Evolutionary conservation across 2,888 invertebrate genomes (phyloP), one percentile per base, ranked within the genome.

Genomic region (Troilus luridus): DNA sequence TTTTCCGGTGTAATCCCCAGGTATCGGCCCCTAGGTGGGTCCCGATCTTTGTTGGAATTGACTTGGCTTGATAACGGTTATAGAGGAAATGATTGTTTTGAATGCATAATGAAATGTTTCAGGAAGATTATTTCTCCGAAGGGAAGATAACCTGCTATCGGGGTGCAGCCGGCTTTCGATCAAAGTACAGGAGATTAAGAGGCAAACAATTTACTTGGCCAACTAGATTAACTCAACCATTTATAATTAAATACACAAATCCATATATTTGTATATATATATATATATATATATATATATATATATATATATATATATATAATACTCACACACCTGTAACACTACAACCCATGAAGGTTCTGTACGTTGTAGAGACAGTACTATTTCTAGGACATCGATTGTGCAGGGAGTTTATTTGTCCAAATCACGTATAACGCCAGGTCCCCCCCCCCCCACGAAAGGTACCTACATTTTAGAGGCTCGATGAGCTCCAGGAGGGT

Each of bases 1-100:
- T 54, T 85, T 58, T 58, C 56, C 56, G 85, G 56, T 85, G 85
- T 85, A 85, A 85, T 85, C 85, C 56, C 12, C 72, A 77, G 72
- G 72, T 77, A 77, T 77, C 72, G 72, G 27, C 72, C 27, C 19
- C 41, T 41, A 8, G 24, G 0, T 67, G 27, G 17, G 72, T 77
- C 72, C 72, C 72, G 72, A 77, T 77, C 72, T 77, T 77, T 77
- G 72, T 27, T 77, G 72, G 72, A 77, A 77, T 77, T 77, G 27
- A 41, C 8, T 77, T 27, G 2, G 17, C 72, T 77, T 24, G 41
- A 77, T 77, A 41, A 77, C 72, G 27, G 72, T 77, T 8, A 77
- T 77, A 17, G 41, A 17, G 41, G 72, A 41, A 77, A 77, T 77
- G 41, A 77, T 77, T 77, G 72, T 77, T 77, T 77, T 77, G 72